A percentile compares a stretch with the other conserved stretches of the same genome.
Conservation (phyloP, 1,140 invertebrate genomes). For the Archivesica marissinica region DNA sequence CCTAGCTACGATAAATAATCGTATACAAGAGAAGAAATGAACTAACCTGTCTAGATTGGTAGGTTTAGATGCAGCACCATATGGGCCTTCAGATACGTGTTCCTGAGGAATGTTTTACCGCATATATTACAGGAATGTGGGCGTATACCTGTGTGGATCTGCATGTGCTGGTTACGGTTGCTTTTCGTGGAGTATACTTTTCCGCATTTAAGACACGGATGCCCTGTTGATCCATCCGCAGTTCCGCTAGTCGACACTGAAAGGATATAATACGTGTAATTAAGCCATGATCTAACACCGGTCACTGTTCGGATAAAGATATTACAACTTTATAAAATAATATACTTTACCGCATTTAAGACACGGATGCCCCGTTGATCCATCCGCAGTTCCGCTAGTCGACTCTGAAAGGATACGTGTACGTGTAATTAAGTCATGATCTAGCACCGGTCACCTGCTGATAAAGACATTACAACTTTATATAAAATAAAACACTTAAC, state of each 20-base stretch:
- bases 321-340: not conserved
- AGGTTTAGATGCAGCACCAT: conserved; percentile 14
- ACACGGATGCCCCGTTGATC: not conserved
- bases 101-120: conserved; percentile 98
- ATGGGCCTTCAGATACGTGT: conserved; percentile 27
- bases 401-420: no score
- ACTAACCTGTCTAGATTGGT: not conserved
- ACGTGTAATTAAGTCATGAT: no score
- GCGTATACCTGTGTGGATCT: conserved; percentile 98
- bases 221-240: not conserved
- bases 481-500: no score
- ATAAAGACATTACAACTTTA: no score
- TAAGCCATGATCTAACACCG: not conserved
- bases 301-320: not conserved
- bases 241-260: not conserved
- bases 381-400: no score
- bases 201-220: conserved; percentile 52
- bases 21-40: no score
- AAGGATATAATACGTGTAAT: not conserved
- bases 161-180: conserved; percentile 88
- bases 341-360: not conserved
- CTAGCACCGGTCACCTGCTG: no score
- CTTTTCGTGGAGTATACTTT: conserved; percentile 55
- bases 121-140: conserved; percentile 95
- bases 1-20: no score